Percentiles rank a stretch among this genome's conserved stretches.
These are phyloP conservation scores for Chlorops oryzae DNA, from an alignment of 1,140 invertebrate species.

Conservation along the genomic window DNA sequence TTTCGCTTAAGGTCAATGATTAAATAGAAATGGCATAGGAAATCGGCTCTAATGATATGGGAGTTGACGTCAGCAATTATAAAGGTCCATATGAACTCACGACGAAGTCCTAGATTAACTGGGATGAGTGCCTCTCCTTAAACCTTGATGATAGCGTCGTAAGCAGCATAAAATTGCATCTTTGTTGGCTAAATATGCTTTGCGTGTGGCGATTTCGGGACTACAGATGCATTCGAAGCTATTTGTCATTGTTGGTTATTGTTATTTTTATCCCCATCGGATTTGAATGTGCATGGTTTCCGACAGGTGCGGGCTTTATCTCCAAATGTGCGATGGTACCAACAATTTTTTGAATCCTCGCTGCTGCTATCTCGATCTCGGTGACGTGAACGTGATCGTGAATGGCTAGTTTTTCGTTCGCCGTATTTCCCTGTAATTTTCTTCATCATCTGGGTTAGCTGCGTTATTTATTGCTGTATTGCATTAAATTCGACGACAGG, in stretches of 20 bases:
- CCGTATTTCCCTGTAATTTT: too few species aligned
- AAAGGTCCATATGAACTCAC: neutral
- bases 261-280: too few species aligned
- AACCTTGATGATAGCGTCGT: too few species aligned
- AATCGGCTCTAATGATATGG: neutral
- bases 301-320: conserved; percentile 2
- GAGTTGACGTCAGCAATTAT: neutral
- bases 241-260: too few species aligned
- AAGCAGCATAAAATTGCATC: too few species aligned
- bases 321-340: conserved; percentile 5
- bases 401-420: neutral
- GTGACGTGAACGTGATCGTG: neutral
- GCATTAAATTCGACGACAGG: neutral
- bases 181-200: too few species aligned
- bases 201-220: too few species aligned
- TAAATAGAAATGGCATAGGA: neutral
- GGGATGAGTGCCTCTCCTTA: neutral
- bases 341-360: neutral
- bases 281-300: conserved; percentile 3
- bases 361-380: neutral
- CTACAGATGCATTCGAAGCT: too few species aligned
- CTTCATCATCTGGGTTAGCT: neutral
- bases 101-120: neutral
- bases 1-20: neutral
- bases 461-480: neutral